A percentile compares a stretch with the other conserved stretches of the same genome.
These are phyloP conservation scores for Coenobita brevimanus DNA, from an alignment of 1,140 invertebrate species.

Conservation along the genomic window DNA sequence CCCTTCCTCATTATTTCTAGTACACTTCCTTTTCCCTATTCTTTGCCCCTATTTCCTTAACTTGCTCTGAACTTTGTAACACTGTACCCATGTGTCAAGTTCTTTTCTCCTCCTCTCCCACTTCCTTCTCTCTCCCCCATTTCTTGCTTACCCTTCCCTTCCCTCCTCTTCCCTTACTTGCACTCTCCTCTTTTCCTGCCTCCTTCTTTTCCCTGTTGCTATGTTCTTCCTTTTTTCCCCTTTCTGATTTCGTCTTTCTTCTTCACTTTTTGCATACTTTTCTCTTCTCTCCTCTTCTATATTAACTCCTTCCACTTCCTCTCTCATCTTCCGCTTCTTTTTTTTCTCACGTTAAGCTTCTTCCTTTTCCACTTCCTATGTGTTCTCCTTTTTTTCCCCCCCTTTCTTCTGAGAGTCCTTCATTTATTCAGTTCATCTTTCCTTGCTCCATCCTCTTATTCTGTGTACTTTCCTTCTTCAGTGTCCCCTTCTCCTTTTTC, in stretches of 20 bases:
- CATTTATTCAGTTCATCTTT: no score
- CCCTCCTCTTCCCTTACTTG: no score
- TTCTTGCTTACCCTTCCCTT: no score
- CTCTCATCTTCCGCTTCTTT: not conserved
- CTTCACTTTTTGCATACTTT: not conserved
- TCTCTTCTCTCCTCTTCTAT: not conserved
- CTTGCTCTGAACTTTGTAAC: no score
- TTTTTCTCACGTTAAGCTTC: not conserved
- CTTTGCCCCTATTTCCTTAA: no score
- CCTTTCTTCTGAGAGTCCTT: not conserved
- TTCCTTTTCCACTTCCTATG: not conserved
- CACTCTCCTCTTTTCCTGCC: no score
- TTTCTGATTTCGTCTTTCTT: not conserved
- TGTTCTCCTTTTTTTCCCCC: not conserved
- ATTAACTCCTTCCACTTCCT: not conserved
- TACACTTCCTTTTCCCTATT: no score
- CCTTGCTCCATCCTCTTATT: not conserved
- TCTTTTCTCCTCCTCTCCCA: no score
- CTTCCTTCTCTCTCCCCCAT: no score
- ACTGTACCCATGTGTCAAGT: no score
- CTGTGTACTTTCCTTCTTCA: not conserved
- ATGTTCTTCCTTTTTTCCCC: not conserved
- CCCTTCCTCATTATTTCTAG: no score
- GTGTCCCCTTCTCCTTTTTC: not conserved
- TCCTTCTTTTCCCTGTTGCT: no score